Evolutionary conservation across 2,888 invertebrate species (phyloP), one percentile per base, ranked within the genome.

Genomic region (Spodoptera exigua): DNA sequence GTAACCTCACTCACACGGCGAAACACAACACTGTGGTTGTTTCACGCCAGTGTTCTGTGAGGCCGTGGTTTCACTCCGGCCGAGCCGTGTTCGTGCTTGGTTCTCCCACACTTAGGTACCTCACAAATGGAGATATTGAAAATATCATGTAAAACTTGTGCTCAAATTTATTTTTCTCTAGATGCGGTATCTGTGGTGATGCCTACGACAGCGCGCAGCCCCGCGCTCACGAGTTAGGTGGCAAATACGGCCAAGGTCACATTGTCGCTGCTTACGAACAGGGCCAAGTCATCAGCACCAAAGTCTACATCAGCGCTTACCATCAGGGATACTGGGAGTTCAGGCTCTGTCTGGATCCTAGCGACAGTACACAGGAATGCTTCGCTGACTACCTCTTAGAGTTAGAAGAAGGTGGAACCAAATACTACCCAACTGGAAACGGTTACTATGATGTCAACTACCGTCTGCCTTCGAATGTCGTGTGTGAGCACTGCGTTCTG

Each of bases 281-380:
- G 0, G 96, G 96, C 17, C 90, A 95, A 12, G 86, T 95, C 47
- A 95, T 98, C 62, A 95, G 95, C 13, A 95, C 96, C 39, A 95
- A 96, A 12, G 95, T 98, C 0, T 96, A 98, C 81, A 86, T 98
- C 37, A 98, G 98, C 0, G 97, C 98, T 27, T 97, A 96, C 83
- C 98, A 98, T 88, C 95, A 95, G 80, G 98, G 98, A 12, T 97
- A 96, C 90, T 98, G 98, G 89, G 96, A 97, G 85, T 97, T 98
- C 87, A 95, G 96, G 41, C 84, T 97, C 13, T 98, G 98, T 82
- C 95, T 97, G 0, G 95, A 97, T 82, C 95, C 95, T n/a, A 90
- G 92, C 61, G 95, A 95, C 48, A 95, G 95, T 41, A 93, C 94
- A 0, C 97, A 98, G 81, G 95, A 95, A 0, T 98, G 98, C 81